Conservation (phyloP, 2,113 vertebrate genomes). For the Neoarius graeffei region DNA sequence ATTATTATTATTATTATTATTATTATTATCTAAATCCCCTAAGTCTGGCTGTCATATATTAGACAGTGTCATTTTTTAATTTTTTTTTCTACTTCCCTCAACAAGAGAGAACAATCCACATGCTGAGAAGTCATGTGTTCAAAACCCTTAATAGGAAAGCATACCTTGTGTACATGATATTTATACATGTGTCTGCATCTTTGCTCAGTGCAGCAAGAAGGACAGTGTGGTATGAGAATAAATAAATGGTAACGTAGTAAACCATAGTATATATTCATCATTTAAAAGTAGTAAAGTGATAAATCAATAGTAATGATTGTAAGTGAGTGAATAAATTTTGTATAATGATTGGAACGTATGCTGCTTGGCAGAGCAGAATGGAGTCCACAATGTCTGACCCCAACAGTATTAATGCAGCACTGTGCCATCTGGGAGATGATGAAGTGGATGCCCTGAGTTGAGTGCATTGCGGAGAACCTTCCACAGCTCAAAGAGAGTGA, state of each 20-base stretch:
- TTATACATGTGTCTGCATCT: neutral
- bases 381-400: slow-evolving; percentile 22
- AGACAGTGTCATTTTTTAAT: neutral
- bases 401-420: slow-evolving; percentile 7
- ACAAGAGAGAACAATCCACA: neutral
- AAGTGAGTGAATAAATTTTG: neutral
- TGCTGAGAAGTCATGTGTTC: neutral
- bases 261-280: neutral
- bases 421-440: slow-evolving; percentile 29
- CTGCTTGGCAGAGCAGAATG: slow-evolving; percentile 27
- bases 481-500: slow-evolving; percentile 13
- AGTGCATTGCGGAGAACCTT: slow-evolving; percentile 34
- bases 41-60: neutral
- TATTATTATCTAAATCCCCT: neutral
- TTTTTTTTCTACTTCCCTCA: neutral
- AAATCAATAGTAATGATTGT: neutral
- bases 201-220: neutral
- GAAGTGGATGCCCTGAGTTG: slow-evolving; percentile 14
- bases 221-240: neutral
- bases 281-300: neutral
- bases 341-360: neutral
- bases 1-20: no score
- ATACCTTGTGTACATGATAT: neutral
- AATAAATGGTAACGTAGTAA: neutral
- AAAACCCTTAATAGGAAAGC: neutral